phyloP scores from a whole-genome alignment of 2,888 invertebrate genomes.

The Augochlorella aurata region DNA sequence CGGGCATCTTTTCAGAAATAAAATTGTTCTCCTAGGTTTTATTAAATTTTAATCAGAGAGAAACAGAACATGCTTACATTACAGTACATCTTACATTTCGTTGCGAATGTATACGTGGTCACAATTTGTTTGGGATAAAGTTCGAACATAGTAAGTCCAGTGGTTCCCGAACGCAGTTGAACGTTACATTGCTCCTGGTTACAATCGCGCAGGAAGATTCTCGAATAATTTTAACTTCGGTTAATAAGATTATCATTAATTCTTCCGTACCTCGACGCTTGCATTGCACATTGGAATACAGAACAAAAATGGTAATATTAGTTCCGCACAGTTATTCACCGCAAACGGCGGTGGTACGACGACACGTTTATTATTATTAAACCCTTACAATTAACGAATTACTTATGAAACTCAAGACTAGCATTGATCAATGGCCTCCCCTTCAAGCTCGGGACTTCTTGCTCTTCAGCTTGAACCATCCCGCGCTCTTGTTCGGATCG shows the following conservation, averaged over 20 bases:
- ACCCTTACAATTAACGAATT: constrained; percentile 66
- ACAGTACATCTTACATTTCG: constrained; percentile 49
- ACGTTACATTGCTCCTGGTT: constrained; percentile 38
- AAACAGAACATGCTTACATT: constrained; percentile 45
- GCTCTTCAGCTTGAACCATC: constrained; percentile 88
- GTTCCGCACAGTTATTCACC: constrained; percentile 40
- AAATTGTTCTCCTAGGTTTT: constrained; percentile 34
- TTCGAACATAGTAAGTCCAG: constrained; percentile 5
- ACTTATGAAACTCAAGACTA: constrained; percentile 81
- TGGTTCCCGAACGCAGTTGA: constrained; percentile 18
- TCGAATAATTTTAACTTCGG: constrained; percentile 26
- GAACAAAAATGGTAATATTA: constrained; percentile 47
- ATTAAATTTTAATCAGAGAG: constrained; percentile 46
- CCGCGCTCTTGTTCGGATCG: constrained; percentile 88
- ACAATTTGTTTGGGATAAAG: constrained; percentile 19
- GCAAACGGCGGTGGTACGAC: constrained; percentile 32
- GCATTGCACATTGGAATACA: constrained; percentile 50
- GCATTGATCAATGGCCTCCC: constrained; percentile 80
- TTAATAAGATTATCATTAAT: constrained; percentile 63
- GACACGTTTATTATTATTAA: constrained; percentile 52
- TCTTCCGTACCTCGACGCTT: constrained; percentile 25
- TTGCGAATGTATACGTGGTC: constrained; percentile 43
- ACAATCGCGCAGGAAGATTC: constrained; percentile 29
- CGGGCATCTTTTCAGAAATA: constrained; percentile 22
- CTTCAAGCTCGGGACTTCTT: constrained; percentile 81